Evolutionary conservation across 2,113 vertebrate genomes (phyloP), one percentile per base, ranked within the genome.

Genomic region (Forbesichthys papilliferus): DNA sequence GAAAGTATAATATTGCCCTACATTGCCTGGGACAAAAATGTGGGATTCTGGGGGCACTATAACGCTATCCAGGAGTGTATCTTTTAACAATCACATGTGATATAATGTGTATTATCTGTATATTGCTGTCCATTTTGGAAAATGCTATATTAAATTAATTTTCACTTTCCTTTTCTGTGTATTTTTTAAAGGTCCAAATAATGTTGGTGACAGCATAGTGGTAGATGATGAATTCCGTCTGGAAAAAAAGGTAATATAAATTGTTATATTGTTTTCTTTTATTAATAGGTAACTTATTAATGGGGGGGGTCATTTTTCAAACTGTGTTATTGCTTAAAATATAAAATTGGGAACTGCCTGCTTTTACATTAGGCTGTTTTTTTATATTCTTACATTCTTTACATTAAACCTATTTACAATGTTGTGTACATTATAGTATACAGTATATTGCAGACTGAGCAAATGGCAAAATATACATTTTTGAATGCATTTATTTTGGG

Each of bases 201-300:
- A 63, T 42, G 65, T 60, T 36, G 14, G 66, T 36, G 71, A 65
- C 9, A 48, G 13, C 4, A 18, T 65, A 20, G 61, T 54, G 67
- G 66, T 13, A 27, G 72, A 79, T 18, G 75, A 73, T 48, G 75
- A 79, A 49, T 46, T 62, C 27, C 36, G 65, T 58, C 72, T 33
- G 65, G 75, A 4, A 8, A 47, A 63, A n/a, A 49, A 85, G 84
- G 79, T 84, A 78, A 74, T 60, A 13, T 36, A 54, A 33, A 18
- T 27, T 6, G 16, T 61, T 5, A 5, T 11, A 6, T 13, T 36
- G 20, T 60, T 5, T 9, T 34, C 20, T 60, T 11, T 36, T 14
- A 4, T 33, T 33, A 27, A 27, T 27, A 27, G 27, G 27, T 3
- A 10, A 11, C 4, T 27, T 9, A 13, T 36, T 42, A 33, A 60